Evolutionary conservation across 2,888 invertebrate genomes (phyloP), one percentile per base, ranked within the genome.

Genomic region (Cheilosia vernalis): DNA sequence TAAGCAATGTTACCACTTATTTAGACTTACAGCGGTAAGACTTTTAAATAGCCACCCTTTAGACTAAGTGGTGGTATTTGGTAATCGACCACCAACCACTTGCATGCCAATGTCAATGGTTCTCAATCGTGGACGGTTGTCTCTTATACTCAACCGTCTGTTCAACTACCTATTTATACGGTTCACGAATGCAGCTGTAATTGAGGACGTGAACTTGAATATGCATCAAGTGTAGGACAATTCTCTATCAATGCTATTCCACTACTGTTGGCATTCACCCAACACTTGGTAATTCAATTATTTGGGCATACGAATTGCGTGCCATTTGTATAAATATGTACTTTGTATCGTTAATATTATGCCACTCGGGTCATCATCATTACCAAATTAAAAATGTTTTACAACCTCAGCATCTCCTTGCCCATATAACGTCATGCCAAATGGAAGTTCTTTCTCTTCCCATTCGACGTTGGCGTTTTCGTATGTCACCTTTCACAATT

Each of bases 101-200:
- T 21, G 44, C 53, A 27, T 27, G 17, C 7, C 53, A 55, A 24
- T 55, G 42, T 27, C 53, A 66, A 40, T 42, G 2, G 4, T 30
- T 10, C 24, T 40, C 15, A 40, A 33, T 47, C 47, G 37, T 40
- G n/a, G 53, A 37, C 3, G 4, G 55, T 33, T n/a, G n/a, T n/a
- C n/a, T n/a, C 33, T 73, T 40, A 24, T 58, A 66, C 27, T 33
- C 55, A 72, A 42, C 42, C n/a, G 40, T 24, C 24, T 19, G 24
- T 37, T 17, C 10, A 58, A 9, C 24, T 24, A 24, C 44, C 24
- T 44, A n/a, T n/a, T n/a, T n/a, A 33, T 33, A 13, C 33, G 33
- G 10, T 37, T 37, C 9, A 13, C 33, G 10, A 37, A 37, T 37
- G 33, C 9, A 37, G 33, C 33, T 10, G 10, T 37, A 37, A 37